Evolutionary conservation across 2,113 vertebrate species (phyloP).

Genomic region (Phycodurus eques): DNA sequence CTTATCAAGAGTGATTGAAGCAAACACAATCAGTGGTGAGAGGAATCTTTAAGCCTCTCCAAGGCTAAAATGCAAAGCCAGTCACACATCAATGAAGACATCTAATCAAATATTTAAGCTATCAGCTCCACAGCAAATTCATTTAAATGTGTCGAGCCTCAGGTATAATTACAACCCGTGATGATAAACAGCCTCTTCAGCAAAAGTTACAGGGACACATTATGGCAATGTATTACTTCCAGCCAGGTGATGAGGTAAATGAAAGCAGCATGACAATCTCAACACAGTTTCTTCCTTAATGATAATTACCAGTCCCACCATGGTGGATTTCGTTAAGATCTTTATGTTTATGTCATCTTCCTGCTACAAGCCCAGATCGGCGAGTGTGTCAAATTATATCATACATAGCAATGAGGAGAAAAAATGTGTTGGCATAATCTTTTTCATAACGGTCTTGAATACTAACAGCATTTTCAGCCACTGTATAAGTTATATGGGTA

Average conservation of each 20-base stretch:
- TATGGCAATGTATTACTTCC: slow-evolving; percentile 29
- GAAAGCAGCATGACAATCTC: slow-evolving; percentile 57
- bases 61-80: slow-evolving; percentile 31
- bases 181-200: slow-evolving; percentile 57
- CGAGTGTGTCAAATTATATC: slow-evolving; percentile 46
- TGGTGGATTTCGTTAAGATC: slow-evolving; percentile 33
- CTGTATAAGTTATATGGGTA: not conserved
- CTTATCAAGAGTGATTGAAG: slow-evolving; percentile 40
- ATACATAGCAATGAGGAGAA: slow-evolving; percentile 13
- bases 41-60: slow-evolving; percentile 29
- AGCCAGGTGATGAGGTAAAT: slow-evolving; percentile 32
- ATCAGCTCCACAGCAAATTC: slow-evolving; percentile 50
- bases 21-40: slow-evolving; percentile 30
- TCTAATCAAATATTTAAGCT: slow-evolving; percentile 64
- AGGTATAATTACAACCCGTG: slow-evolving; percentile 54
- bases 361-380: slow-evolving; percentile 22
- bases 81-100: slow-evolving; percentile 58
- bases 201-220: slow-evolving; percentile 43
- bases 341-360: slow-evolving; percentile 17
- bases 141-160: slow-evolving; percentile 39
- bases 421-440: not conserved
- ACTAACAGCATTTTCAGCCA: not conserved
- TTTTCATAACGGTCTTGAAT: not conserved
- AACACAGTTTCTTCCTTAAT: slow-evolving; percentile 45
- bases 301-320: slow-evolving; percentile 46